These are phyloP conservation scores for Ochropleura plecta DNA, from an alignment of 2,888 invertebrate species.

Conservation along the genomic window DNA sequence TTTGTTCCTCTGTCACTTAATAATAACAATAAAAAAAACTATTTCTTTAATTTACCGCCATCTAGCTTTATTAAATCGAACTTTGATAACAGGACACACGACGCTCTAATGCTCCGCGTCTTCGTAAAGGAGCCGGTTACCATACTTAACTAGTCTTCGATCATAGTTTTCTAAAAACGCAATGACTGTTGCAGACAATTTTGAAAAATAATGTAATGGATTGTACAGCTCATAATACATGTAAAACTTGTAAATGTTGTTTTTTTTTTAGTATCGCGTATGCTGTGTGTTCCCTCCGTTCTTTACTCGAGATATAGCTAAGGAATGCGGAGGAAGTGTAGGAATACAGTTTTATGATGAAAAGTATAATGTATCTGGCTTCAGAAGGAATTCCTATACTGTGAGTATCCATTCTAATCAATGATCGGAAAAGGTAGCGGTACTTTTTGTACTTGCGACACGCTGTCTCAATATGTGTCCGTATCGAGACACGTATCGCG, in stretches of 20 bases:
- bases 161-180: neutral
- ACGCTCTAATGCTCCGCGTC: neutral
- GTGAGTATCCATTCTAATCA: slow-evolving; percentile 55
- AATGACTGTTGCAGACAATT: neutral
- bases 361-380: slow-evolving; percentile 68
- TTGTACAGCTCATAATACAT: neutral
- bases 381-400: slow-evolving; percentile 57
- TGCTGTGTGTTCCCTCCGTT: slow-evolving; percentile 84
- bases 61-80: slow-evolving; percentile 30
- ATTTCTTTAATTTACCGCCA: slow-evolving; percentile 23
- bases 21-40: neutral
- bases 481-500: too few species aligned
- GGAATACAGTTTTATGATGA: slow-evolving; percentile 55
- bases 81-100: neutral
- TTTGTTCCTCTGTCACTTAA: neutral
- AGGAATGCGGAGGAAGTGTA: slow-evolving; percentile 73
- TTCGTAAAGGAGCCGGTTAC: neutral
- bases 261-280: slow-evolving; percentile 68
- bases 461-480: too few species aligned
- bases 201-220: too few species aligned
- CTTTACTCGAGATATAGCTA: slow-evolving; percentile 74
- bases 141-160: neutral
- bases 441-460: too few species aligned
- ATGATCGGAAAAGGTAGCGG: too few species aligned
- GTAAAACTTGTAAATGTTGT: neutral